Evolutionary conservation across 2,113 vertebrate genomes (phyloP).

Genomic region (Noturus placidus): DNA sequence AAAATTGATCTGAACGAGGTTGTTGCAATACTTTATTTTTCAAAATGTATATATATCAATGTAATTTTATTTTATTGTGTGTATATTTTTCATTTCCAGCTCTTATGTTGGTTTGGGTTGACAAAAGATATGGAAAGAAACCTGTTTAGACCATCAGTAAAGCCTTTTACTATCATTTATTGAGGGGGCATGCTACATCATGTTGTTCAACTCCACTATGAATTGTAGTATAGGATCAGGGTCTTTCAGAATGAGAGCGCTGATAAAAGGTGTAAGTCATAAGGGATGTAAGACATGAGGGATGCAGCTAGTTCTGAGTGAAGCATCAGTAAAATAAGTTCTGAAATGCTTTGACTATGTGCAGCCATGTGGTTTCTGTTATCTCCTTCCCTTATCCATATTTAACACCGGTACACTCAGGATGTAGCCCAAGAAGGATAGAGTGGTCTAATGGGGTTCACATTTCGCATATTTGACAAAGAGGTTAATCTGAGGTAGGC

Average conservation of each 20-base stretch:
- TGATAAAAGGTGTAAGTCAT: not conserved
- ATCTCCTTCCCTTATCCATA: not conserved
- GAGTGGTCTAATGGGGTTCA: not conserved
- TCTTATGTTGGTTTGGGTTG: not conserved
- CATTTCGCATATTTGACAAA: not conserved
- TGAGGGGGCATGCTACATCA: not conserved
- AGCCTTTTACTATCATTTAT: not conserved
- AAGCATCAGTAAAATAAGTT: not conserved
- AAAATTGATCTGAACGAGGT: not conserved
- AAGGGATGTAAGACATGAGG: not conserved
- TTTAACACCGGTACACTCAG: slow-evolving; percentile 9
- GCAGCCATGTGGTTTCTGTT: not conserved
- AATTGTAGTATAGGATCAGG: not conserved
- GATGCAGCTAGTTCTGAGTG: not conserved
- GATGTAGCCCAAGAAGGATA: not conserved
- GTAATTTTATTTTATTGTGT: not conserved
- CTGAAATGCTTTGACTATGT: not conserved
- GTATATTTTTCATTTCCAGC: not conserved
- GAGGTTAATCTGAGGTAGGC: not conserved
- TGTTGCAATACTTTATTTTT: too few species aligned
- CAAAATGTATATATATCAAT: not conserved
- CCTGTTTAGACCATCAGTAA: not conserved
- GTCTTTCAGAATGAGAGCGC: not conserved
- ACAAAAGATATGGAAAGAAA: not conserved
- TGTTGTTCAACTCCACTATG: not conserved